phyloP scores from a whole-genome alignment of 2,888 invertebrate species.

The Phaonia tiefii region DNA sequence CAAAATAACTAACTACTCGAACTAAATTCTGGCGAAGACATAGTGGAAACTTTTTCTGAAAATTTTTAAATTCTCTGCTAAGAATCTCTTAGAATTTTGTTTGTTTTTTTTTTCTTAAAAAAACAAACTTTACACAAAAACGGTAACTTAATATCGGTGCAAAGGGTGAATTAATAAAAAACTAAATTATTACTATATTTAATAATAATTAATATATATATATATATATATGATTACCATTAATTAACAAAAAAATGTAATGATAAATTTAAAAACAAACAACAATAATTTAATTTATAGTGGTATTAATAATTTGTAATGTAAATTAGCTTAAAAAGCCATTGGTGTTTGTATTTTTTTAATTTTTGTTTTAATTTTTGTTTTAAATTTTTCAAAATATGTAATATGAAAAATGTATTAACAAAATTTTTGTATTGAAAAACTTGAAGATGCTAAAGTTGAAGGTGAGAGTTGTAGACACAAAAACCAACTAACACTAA shows the following conservation, averaged over 20 bases:
- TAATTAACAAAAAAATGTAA: slow-evolving; percentile 43
- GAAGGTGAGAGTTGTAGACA: neutral
- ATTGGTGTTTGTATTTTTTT: slow-evolving; percentile 61
- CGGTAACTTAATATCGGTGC: slow-evolving; percentile 64
- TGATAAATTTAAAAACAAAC: too few relatives aligned
- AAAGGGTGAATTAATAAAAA: slow-evolving; percentile 56
- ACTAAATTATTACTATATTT: slow-evolving; percentile 33
- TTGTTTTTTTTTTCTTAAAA: slow-evolving; percentile 20
- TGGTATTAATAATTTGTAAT: slow-evolving; percentile 28
- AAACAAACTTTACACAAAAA: neutral
- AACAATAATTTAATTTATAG: slow-evolving; percentile 18
- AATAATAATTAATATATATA: slow-evolving; percentile 21
- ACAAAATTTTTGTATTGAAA: slow-evolving; percentile 58
- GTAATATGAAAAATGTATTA: neutral
- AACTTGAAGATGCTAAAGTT: slow-evolving; percentile 40
- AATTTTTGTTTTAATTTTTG: slow-evolving; percentile 18
- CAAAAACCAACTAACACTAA: slow-evolving; percentile 39
- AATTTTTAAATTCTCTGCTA: neutral
- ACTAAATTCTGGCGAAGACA: too few relatives aligned
- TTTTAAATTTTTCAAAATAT: neutral
- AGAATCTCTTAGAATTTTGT: neutral
- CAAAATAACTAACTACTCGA: neutral
- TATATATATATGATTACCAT: slow-evolving; percentile 6
- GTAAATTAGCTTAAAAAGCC: slow-evolving; percentile 64
- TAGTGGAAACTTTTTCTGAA: neutral